Conservation (phyloP, 2,113 vertebrate species). For the Chaenogobius annularis region DNA sequence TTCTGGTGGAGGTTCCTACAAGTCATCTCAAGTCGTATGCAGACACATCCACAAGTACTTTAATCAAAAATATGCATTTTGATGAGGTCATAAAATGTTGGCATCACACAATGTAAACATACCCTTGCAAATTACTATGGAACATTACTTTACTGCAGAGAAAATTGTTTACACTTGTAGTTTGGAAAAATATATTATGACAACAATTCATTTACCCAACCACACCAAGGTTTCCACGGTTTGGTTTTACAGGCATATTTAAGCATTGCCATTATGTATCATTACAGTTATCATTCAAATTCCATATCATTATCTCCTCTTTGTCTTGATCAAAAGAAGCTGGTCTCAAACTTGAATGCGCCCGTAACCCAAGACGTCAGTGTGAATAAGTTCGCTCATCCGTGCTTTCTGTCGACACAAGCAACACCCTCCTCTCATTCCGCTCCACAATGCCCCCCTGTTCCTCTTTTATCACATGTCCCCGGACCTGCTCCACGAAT, state of each 20-base stretch:
- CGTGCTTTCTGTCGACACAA: conserved; percentile 32
- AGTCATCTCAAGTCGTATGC: not conserved
- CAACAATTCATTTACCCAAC: conserved; percentile 2
- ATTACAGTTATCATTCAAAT: conserved; percentile 1
- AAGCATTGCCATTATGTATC: not conserved
- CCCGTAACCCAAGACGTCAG: conserved; percentile 26
- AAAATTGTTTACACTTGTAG: conserved; percentile 4
- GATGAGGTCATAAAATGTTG: not conserved
- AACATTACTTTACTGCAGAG: not conserved
- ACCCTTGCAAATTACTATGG: not conserved
- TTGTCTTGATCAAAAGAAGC: not conserved
- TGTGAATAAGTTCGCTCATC: conserved; percentile 19
- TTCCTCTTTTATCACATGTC: conserved; percentile 44
- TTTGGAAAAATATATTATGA: conserved; percentile 2
- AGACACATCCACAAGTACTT: too few species aligned
- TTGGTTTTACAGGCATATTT: not conserved
- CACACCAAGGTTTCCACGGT: not conserved
- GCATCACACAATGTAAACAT: not conserved
- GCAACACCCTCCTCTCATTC: conserved; percentile 45
- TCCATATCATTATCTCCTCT: not conserved
- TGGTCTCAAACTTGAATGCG: not conserved
- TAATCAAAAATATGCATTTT: not conserved
- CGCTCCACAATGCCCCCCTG: conserved; percentile 51
- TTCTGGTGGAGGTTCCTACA: not conserved
- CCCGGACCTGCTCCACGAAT: not conserved